Evolutionary conservation across 92 coral and sea anemone genomes (phyloP).

Genomic region (Heteractis magnifica): DNA sequence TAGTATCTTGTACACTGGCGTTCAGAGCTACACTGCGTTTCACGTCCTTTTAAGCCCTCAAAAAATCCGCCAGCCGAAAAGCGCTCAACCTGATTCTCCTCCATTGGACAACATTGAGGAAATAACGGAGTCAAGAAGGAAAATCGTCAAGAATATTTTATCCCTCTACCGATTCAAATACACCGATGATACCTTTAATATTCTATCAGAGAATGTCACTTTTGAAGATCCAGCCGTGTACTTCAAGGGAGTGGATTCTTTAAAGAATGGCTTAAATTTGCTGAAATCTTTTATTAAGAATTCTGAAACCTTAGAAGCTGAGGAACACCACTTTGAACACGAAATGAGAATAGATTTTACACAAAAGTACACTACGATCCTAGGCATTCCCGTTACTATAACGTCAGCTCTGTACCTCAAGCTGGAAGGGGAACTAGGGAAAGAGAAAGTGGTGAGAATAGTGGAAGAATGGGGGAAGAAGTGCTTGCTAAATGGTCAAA

Average conservation of each 20-base stretch:
- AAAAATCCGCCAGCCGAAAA: constrained; percentile 34
- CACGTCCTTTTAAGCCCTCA: constrained; percentile 45
- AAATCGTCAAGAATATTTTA: constrained; percentile 18
- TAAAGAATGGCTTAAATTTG: constrained; percentile 41
- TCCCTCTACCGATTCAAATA: constrained; percentile 28
- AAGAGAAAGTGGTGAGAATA: constrained; percentile 28
- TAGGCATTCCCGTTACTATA: constrained; percentile 21
- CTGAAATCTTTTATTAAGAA: constrained; percentile 25
- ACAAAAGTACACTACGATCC: constrained; percentile 28
- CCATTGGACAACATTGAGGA: constrained; percentile 15
- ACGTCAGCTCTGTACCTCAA: constrained; percentile 37
- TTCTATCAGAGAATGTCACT: constrained; percentile 34
- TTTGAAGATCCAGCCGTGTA: constrained; percentile 46
- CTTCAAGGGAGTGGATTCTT: constrained; percentile 37
- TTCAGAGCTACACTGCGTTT: constrained; percentile 44
- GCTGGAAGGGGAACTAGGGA: constrained; percentile 32
- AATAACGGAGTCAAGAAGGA: constrained; percentile 23
- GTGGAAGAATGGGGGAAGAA: constrained; percentile 45
- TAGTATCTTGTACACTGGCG: constrained; percentile 43
- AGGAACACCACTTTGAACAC: constrained; percentile 39
- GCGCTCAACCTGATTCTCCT: constrained; percentile 7
- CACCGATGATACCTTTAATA: constrained; percentile 11
- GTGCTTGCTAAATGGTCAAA: constrained; percentile 31
- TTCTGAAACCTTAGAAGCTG: constrained; percentile 26
- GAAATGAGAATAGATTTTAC: constrained; percentile 38